Evolutionary conservation across 2,888 invertebrate genomes (phyloP), one percentile per base, ranked within the genome.

Genomic region (Piscicola geometra): DNA sequence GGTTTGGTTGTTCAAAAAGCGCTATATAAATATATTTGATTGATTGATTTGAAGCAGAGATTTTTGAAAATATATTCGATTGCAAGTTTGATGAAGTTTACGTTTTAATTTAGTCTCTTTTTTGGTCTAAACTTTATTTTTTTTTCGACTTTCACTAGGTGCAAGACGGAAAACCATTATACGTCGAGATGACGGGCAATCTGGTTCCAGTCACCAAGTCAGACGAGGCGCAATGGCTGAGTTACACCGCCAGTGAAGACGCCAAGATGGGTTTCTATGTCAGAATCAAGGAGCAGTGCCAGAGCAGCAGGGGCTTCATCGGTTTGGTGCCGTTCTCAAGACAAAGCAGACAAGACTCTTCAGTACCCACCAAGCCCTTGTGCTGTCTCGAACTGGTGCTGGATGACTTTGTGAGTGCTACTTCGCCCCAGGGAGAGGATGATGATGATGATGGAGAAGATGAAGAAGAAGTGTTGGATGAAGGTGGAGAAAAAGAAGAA

Each of bases 241-340:
- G 92, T 77, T 99, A 99, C 88, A 89, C 93, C 84, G 96, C 97
- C 36, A 99, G 99, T 89, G 90, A 94, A 79, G 99, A 99, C 86
- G 99, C 99, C 86, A 89, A 99, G 52, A 89, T 99, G 74, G 95
- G 97, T 0, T 98, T 98, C 87, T 92, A 92, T 21, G 93, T 95
- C 0, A 90, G 95, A 85, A 91, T 98, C 77, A 93, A 94, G 85
- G 94, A 97, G 83, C 76, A 80, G 67, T 83, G 85, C 77, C 85
- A 93, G 78, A 94, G 96, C 82, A 92, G 94, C 75, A 91, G 93
- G 66, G 96, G 95, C 77, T 88, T 96, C 75, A 92, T 97, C 81
- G 92, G 94, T 84, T 97, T 99, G 86, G 96, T 98, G 97, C 90
- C 92, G 83, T 97, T 98, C 84, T 92, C 94, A 0, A 94, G 94